Conservation (phyloP, 1,140 invertebrate genomes). For the Euwallacea fornicatus region DNA sequence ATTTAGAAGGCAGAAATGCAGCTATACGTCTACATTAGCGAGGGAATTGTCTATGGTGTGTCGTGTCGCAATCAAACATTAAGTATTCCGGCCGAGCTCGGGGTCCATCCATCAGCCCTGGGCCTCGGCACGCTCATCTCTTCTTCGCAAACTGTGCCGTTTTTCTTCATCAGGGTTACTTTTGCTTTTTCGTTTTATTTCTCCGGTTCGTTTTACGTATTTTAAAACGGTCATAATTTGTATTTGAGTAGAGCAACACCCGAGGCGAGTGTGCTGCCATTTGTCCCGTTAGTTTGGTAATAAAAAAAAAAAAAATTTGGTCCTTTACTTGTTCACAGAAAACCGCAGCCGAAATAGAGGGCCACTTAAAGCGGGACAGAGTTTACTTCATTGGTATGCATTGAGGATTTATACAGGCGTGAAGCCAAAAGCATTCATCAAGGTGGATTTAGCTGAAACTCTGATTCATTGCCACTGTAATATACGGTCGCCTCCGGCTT, state of each 20-base stretch:
- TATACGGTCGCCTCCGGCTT: constrained; percentile 51
- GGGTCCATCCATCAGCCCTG: constrained; percentile 44
- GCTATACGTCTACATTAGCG: constrained; percentile 45
- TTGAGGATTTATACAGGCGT: constrained; percentile 56
- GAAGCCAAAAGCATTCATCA: constrained; percentile 55
- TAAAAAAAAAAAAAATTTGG: too few species aligned
- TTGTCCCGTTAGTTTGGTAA: too few species aligned
- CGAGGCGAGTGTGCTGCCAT: too few species aligned
- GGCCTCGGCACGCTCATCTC: constrained; percentile 24
- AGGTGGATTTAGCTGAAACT: constrained; percentile 55
- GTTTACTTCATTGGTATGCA: constrained; percentile 55
- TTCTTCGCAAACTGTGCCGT: constrained; percentile 43
- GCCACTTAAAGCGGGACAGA: constrained; percentile 46
- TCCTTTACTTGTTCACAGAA: too few species aligned
- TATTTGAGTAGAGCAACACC: neutral
- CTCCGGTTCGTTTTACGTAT: constrained; percentile 43
- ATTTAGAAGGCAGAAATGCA: constrained; percentile 35
- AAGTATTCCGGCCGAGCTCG: constrained; percentile 47
- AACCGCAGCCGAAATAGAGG: constrained; percentile 6
- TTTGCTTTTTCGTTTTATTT: constrained; percentile 44
- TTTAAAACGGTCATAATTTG: constrained; percentile 12
- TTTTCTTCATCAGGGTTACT: constrained; percentile 50
- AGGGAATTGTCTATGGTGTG: constrained; percentile 47
- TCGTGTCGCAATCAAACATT: constrained; percentile 49
- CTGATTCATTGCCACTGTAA: constrained; percentile 54